These are phyloP conservation scores for Lycopodina hypogea DNA, from an alignment of 37 sponge, comb jelly and placozoan genomes.

Conservation along the genomic window DNA sequence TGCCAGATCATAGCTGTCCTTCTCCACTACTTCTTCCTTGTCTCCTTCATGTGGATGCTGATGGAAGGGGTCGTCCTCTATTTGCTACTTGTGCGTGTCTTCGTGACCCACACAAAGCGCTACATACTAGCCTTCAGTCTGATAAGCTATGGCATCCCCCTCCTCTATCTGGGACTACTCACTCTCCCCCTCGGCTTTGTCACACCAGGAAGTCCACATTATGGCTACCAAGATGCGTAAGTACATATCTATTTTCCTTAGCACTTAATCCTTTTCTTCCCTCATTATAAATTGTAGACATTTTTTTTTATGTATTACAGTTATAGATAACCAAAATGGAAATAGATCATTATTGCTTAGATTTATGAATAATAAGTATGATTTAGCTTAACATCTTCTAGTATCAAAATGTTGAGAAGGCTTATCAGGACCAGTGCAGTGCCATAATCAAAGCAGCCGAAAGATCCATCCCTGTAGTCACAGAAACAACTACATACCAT, in stretches of 20 bases:
- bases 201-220: neutral
- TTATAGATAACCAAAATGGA: too few species aligned
- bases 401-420: too few species aligned
- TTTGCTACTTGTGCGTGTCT: constrained; percentile 56
- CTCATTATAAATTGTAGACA: too few species aligned
- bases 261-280: too few species aligned
- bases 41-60: constrained; percentile 78
- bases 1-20: constrained; percentile 48
- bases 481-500: too few species aligned
- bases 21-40: constrained; percentile 55
- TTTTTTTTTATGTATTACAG: too few species aligned
- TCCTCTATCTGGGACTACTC: constrained; percentile 14
- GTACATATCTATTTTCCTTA: neutral
- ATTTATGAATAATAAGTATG: too few species aligned
- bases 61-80: constrained; percentile 74
- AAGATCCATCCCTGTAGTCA: too few species aligned
- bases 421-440: too few species aligned
- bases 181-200: constrained; percentile 21
- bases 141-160: constrained; percentile 29
- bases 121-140: constrained; percentile 19
- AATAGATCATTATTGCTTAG: too few species aligned
- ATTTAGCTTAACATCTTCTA: too few species aligned
- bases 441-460: too few species aligned
- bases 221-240: constrained; percentile 13
- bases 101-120: constrained; percentile 9